Conservation (phyloP, 2,797 vertebrate species). For the Onychomys torridus region DNA sequence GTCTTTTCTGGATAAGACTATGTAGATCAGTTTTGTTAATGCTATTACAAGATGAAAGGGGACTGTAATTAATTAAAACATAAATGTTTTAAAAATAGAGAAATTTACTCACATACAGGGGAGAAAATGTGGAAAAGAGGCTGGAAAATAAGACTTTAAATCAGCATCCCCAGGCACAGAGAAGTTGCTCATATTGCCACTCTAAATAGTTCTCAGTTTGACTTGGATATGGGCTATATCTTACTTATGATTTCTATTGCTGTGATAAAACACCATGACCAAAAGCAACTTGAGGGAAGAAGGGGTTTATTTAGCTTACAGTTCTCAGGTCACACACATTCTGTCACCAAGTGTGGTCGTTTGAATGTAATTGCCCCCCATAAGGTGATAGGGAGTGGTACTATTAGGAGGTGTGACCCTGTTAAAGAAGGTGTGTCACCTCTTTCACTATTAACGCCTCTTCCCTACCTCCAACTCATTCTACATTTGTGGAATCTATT, state of each 20-base stretch:
- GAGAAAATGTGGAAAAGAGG: constrained; percentile 36
- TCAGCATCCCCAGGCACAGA: background rate
- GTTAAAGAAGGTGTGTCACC: background rate
- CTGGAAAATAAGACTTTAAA: constrained; percentile 64
- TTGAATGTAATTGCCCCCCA: background rate
- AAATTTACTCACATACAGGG: constrained; percentile 27
- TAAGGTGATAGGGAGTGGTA: background rate
- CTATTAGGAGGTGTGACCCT: background rate
- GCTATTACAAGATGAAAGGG: constrained; percentile 21
- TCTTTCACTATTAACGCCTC: background rate
- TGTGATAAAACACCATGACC: background rate
- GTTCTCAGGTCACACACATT: background rate
- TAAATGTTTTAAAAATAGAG: constrained; percentile 62
- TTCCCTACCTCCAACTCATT: background rate
- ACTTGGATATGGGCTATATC: constrained; percentile 34
- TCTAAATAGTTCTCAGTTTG: constrained; percentile 50
- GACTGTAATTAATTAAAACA: constrained; percentile 15
- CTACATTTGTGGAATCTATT: background rate
- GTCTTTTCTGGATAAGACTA: constrained; percentile 16
- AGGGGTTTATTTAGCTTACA: background rate
- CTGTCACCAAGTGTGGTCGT: background rate
- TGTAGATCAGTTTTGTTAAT: constrained; percentile 25
- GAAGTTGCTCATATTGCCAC: constrained; percentile 45
- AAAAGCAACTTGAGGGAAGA: background rate
- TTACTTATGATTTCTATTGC: background rate